Base-by-base conservation (phyloP, 2,797 vertebrate genomes). In the Arrhamphus sclerolepis region DNA sequence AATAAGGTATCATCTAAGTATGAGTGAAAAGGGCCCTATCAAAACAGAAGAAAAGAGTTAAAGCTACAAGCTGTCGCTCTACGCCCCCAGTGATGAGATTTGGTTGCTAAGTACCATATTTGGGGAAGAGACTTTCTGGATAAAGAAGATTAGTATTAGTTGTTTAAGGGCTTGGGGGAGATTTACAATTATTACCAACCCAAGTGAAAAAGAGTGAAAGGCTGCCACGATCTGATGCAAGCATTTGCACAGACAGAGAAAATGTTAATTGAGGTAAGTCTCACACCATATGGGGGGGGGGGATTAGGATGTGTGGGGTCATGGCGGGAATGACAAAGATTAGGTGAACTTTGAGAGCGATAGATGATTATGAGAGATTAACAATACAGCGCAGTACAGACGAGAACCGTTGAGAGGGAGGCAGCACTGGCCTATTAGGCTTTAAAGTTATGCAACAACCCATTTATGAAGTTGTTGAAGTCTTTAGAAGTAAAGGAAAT, bases 61-160 rank as follows among this genome's bases (percentile, higher is more conserved):
- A 81, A 54, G 41, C 46, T n/a, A 55, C 69, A 77, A 77, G 56
- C 77, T 74, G 69, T 69, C 72, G 57, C 52, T 46, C 74, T 68
- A 54, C 53, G 50, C 66, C 62, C 67, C 62, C 58, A 60, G 24
- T 56, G 66, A 81, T 75, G 78, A 74, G 81, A 81, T 80, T 82
- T 78, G 76, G 66, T 56, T 28, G 18, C 66, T 78, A 78, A 87
- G 72, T 78, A 79, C 72, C 82, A 87, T 85, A 85, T 86, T 84
- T 86, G 84, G 68, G 75, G 65, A 78, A 80, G 77, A 71, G 71
- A 84, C 82, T 87, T 87, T 89, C 64, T 75, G 82, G 77, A 91
- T 92, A 91, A 94, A 94, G 93, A 90, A 92, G 93, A 93, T 95
- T 94, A 95, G 82, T 88, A 72, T 77, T 84, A 79, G 84, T 91